Base-by-base conservation (phyloP, 2,888 invertebrate genomes). In the Ametastegia equiseti region DNA sequence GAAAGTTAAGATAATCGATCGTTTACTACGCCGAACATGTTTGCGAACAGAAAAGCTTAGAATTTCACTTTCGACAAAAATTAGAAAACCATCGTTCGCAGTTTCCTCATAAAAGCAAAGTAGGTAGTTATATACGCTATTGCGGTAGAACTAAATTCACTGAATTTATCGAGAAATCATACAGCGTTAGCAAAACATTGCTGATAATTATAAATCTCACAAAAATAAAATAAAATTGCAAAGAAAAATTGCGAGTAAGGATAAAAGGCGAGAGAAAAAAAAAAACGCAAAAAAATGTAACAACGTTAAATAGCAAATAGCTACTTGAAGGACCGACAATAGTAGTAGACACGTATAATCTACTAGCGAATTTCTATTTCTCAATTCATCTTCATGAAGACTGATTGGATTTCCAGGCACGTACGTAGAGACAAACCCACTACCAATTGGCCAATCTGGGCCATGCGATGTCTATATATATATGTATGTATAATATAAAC, bases 361-460 rank as follows among this genome's bases (percentile, higher is more conserved):
- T 30, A 57, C 36, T 75, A 23, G 75, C 39, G 13, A 54, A 75
- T 75, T 75, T 54, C 36, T 57, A 75, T 54, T 36, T 57, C 30
- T 30, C 75, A 57, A 75, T 75, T 75, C 57, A 75, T 75, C 75
- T 75, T 75, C 54, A 54, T 75, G 39, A 80, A 80, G 69, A 80
- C 45, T 50, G n/a, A 80, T 80, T 50, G 67, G 9, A 23, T 42
- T 80, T 80, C 80, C 50, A 15, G 69, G 15, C 80, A 69, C 80
- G 80, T 80, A 80, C 6, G 54, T 36, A 42, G 63, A 82, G 83
- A 83, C 83, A 81, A 84, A 84, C 87, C 86, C 86, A 87, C 87
- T 84, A 79, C 45, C 86, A 85, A 87, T 88, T 88, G 77, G 85
- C 85, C 83, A 83, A 87, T 85, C 84, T 87, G 83, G 84, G 85